Conservation (phyloP, 2,888 invertebrate species). For the Cacoxenus indagator region DNA sequence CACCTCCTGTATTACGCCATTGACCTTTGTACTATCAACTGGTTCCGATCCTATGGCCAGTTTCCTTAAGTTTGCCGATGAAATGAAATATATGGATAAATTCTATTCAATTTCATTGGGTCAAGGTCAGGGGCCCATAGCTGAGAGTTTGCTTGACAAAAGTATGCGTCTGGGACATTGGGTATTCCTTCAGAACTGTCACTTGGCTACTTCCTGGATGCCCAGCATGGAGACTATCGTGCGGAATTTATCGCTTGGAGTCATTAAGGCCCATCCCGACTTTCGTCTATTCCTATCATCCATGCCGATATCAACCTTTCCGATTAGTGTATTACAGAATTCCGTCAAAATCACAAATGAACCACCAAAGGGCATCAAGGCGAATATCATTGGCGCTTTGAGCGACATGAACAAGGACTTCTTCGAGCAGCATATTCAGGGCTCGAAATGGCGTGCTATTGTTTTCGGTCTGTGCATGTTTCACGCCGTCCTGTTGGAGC, state of each 20-base stretch:
- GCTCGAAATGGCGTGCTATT: constrained; percentile 80
- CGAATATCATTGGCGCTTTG: constrained; percentile 88
- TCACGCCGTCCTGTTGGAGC: constrained; percentile 92
- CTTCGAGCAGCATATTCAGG: constrained; percentile 83
- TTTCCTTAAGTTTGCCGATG: constrained; percentile 84
- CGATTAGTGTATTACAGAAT: constrained; percentile 91
- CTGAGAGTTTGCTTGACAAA: constrained; percentile 82
- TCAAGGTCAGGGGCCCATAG: constrained; percentile 89
- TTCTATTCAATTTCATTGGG: constrained; percentile 89
- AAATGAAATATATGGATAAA: constrained; percentile 79
- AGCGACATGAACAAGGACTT: constrained; percentile 82
- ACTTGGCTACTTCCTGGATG: constrained; percentile 96
- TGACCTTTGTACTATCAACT: constrained; percentile 88
- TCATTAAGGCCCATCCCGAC: constrained; percentile 76
- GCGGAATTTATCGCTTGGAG: constrained; percentile 78
- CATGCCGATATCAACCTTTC: constrained; percentile 89
- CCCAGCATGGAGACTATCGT: constrained; percentile 84
- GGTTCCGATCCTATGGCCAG: constrained; percentile 91
- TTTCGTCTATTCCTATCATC: constrained; percentile 91
- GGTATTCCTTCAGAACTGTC: constrained; percentile 94
- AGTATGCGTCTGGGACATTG: constrained; percentile 85
- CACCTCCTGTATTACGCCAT: constrained; percentile 80
- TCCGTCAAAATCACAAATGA: constrained; percentile 96
- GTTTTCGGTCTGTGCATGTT: constrained; percentile 90
- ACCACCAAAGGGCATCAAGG: constrained; percentile 91